Evolutionary conservation across 2,113 vertebrate species (phyloP).

Genomic region (Henicopernis longicauda): DNA sequence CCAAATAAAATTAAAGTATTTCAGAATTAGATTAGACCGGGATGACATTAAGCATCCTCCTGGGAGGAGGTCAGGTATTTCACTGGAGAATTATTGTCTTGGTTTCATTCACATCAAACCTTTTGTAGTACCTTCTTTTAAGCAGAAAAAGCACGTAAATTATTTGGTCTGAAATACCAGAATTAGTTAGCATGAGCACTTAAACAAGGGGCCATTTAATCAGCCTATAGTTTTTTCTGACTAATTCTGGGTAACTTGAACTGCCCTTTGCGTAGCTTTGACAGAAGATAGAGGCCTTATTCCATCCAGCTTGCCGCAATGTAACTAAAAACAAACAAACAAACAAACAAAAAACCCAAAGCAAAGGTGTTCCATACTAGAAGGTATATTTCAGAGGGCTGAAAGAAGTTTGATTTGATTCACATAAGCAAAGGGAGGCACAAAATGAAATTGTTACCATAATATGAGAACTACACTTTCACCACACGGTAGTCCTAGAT

Average conservation of each 20-base stretch:
- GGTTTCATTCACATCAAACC: neutral
- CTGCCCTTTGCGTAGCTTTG: neutral
- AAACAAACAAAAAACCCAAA: neutral
- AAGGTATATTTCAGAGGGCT: neutral
- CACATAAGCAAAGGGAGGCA: neutral
- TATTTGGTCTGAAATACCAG: neutral
- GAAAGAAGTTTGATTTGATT: neutral
- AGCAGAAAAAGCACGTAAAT: neutral
- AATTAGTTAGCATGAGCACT: neutral
- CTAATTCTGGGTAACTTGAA: neutral
- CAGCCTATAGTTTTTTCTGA: neutral
- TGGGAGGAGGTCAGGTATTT: neutral
- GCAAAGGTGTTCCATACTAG: neutral
- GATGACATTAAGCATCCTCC: neutral
- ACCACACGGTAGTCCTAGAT: neutral
- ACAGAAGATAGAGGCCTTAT: neutral
- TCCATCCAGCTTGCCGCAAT: neutral
- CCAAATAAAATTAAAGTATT: neutral
- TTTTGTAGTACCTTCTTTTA: neutral
- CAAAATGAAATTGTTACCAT: neutral
- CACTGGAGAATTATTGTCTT: neutral
- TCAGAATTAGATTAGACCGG: neutral
- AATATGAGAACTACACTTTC: neutral
- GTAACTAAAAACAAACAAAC: neutral
- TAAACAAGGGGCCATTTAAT: neutral